phyloP scores from a whole-genome alignment of 2,888 invertebrate genomes.

The Synanthedon andrenaeformis region DNA sequence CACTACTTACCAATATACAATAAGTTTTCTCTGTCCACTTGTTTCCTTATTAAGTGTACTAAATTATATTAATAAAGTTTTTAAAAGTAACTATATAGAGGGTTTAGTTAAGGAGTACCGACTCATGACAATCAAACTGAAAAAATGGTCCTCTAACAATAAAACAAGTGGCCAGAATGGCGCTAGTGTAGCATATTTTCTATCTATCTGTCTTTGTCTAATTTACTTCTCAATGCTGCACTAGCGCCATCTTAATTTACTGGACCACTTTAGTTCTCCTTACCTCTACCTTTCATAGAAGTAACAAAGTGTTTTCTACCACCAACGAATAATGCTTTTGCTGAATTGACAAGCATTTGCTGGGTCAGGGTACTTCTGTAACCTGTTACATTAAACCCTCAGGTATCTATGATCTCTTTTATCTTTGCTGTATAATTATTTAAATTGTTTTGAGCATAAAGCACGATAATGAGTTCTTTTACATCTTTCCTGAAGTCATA shows the following conservation, averaged over 20 bases:
- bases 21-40: slow-evolving; percentile 73
- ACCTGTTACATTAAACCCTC: slow-evolving; percentile 76
- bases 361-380: slow-evolving; percentile 73
- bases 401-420: slow-evolving; percentile 67
- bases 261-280: no score
- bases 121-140: no score
- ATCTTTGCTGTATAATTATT: slow-evolving; percentile 75
- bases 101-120: no score
- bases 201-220: no score
- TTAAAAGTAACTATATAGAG: slow-evolving; percentile 60
- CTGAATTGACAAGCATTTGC: slow-evolving; percentile 66
- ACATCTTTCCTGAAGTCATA: slow-evolving; percentile 71
- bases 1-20: slow-evolving; percentile 83
- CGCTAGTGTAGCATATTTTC: no score
- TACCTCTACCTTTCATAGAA: no score
- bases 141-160: no score
- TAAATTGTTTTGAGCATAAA: slow-evolving; percentile 78
- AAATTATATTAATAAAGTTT: slow-evolving; percentile 76
- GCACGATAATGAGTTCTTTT: slow-evolving; percentile 76
- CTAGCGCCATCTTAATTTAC: no score
- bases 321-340: slow-evolving; percentile 81
- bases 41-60: slow-evolving; percentile 71
- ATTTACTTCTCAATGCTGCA: no score
- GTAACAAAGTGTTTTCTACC: slow-evolving; percentile 88
- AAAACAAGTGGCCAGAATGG: no score